A percentile compares a stretch with the other conserved stretches of the same genome.
Conservation (phyloP, 2,113 vertebrate species). For the Heterocephalus glaber region DNA sequence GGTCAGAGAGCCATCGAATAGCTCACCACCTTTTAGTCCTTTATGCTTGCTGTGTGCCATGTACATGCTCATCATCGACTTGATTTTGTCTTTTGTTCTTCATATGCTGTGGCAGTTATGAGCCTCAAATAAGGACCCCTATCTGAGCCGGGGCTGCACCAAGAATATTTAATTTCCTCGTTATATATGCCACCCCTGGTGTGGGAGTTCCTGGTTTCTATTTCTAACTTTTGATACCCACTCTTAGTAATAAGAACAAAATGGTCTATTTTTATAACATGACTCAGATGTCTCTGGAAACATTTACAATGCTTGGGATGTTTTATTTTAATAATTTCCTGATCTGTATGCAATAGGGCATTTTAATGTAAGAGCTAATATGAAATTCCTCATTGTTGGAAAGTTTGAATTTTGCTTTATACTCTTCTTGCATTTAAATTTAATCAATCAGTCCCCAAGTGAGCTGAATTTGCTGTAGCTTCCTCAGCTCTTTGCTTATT, state of each 20-base stretch:
- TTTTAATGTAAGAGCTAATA: conserved; percentile 57
- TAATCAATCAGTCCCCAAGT: conserved; percentile 16
- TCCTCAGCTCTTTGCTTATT: not conserved
- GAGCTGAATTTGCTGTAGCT: conserved; percentile 28
- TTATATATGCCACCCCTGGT: not conserved
- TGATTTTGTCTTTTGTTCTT: not conserved
- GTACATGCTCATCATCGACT: not conserved
- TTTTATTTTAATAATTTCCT: conserved; percentile 76
- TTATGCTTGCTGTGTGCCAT: not conserved
- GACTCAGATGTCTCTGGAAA: conserved; percentile 78
- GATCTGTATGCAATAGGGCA: conserved; percentile 57
- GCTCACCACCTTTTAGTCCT: not conserved
- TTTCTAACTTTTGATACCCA: conserved; percentile 61
- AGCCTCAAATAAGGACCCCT: not conserved
- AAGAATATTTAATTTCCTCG: not conserved
- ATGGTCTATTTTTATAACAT: conserved; percentile 73
- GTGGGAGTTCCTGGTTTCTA: conserved; percentile 48
- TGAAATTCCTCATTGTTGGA: conserved; percentile 28
- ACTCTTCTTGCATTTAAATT: conserved; percentile 55
- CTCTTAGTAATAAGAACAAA: conserved; percentile 61
- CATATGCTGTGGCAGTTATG: not conserved
- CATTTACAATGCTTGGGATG: conserved; percentile 71
- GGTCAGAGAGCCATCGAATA: not conserved
- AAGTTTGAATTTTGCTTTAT: conserved; percentile 25
- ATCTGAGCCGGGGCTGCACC: not conserved